Evolutionary conservation across 2,113 vertebrate species (phyloP), one percentile per base, ranked within the genome.

Genomic region (Acrocephalus arundinaceus): DNA sequence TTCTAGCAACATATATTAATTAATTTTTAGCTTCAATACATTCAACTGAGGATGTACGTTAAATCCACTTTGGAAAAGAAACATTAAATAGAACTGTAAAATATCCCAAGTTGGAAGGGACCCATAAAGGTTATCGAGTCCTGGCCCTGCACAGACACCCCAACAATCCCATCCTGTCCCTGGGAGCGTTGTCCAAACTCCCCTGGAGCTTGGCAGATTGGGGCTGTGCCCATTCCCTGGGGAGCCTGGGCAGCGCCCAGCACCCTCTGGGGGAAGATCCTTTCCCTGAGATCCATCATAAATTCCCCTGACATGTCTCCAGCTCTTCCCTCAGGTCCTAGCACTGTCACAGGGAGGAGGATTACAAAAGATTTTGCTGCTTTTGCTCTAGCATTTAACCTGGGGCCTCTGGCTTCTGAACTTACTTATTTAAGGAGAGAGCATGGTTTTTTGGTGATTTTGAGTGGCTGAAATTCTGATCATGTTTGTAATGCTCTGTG

Each of bases 121-220:
- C 7, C 13, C 13, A 25, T 7, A 27, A 35, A 10, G 16, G 9
- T 18, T n/a, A 22, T 21, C 0, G 1, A 67, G 4, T 27, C 24
- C 46, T 54, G 48, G 0, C 9, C 14, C n/a, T 41, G 46, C 54
- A 9, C n/a, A 68, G 39, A 22, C 24, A 6, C 4, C 19, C 39
- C 87, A 61, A 10, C 9, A 68, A 54, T 10, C 54, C 28, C 39
- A 67, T 13, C 28, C 23, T 48, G 70, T 61, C 19, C 62, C 24
- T 68, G 28, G 2, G 0, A 43, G 5, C 0, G 0, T 0, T 61
- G 16, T 31, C 21, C 62, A 46, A 75, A 31, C 0, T 0, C 48
- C 48, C 21, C 48, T 41, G n/a, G 54, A 76, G 62, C 62, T 62
- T 54, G 62, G 13, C 39, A 61, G 37, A 2, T 59, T 0, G 0